phyloP scores from a whole-genome alignment of 2,888 invertebrate genomes.

The Eudemis profundana region DNA sequence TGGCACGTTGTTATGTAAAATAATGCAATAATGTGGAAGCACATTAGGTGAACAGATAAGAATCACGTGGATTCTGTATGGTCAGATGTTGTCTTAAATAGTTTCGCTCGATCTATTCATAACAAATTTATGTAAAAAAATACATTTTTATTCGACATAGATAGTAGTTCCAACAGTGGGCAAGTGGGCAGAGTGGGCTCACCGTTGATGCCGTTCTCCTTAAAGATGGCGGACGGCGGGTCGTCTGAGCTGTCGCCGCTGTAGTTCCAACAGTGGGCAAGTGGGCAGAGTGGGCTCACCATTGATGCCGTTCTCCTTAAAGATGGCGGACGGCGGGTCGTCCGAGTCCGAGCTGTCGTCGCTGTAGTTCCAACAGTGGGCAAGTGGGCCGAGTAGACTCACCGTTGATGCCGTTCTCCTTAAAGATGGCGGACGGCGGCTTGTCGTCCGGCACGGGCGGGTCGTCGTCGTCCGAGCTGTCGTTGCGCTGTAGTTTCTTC shows the following conservation, averaged over 20 bases:
- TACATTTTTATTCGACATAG: too few relatives aligned
- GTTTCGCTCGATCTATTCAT: too few relatives aligned
- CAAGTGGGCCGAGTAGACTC: constrained; percentile 27
- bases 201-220: constrained; percentile 68
- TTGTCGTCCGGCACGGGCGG: constrained; percentile 75
- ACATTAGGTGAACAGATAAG: constrained; percentile 8
- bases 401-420: constrained; percentile 74
- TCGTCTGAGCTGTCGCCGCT: constrained; percentile 77
- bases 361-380: not conserved
- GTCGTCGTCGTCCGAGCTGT: constrained; percentile 82
- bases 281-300: not conserved
- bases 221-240: constrained; percentile 78
- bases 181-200: not conserved
- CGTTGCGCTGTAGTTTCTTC: constrained; percentile 81
- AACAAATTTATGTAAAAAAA: too few relatives aligned
- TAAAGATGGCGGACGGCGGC: constrained; percentile 78
- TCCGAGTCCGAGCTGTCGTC: constrained; percentile 80
- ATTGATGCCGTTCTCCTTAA: constrained; percentile 73
- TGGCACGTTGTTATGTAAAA: constrained; percentile 1
- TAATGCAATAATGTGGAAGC: constrained; percentile 7
- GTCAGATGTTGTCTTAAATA: too few relatives aligned
- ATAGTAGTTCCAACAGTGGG: too few relatives aligned
- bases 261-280: too few relatives aligned
- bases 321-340: constrained; percentile 79
- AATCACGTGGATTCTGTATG: not conserved